Evolutionary conservation across 2,888 invertebrate species (phyloP).

Genomic region (Rhimphoctona megacephalus): DNA sequence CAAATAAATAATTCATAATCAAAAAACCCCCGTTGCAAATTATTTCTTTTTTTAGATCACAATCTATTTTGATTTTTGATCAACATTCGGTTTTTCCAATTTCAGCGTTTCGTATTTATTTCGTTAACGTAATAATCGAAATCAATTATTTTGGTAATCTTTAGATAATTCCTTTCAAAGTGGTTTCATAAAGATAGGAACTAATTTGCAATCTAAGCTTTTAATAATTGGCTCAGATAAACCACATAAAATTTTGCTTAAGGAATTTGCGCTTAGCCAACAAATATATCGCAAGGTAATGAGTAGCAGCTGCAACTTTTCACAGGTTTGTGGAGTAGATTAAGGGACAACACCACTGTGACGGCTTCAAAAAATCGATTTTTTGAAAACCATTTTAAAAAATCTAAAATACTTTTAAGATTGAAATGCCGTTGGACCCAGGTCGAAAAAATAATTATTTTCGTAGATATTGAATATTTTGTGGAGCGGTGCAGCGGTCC

Average conservation of each 20-base stretch:
- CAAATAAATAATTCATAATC: neutral
- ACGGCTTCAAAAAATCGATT: too few species aligned
- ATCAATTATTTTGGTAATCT: neutral
- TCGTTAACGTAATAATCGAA: neutral
- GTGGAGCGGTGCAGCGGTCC: too few species aligned
- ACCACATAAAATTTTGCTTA: neutral
- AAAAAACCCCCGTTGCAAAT: neutral
- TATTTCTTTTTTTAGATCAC: neutral
- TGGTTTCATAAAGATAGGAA: neutral
- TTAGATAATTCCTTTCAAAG: neutral
- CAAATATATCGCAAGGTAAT: constrained; percentile 7
- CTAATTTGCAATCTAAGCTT: constrained; percentile 11
- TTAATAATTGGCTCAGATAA: constrained; percentile 23
- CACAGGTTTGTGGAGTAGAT: constrained; percentile 55
- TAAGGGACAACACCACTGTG: too few species aligned
- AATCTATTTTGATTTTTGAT: neutral
- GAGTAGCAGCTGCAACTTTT: constrained; percentile 54
- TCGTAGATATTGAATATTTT: too few species aligned
- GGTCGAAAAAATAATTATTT: too few species aligned
- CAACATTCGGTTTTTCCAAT: neutral
- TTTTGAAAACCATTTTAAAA: too few species aligned
- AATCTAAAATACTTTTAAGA: too few species aligned
- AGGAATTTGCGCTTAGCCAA: constrained; percentile 1
- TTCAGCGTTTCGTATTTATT: neutral
- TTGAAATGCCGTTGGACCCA: too few species aligned